Conservation (phyloP, 2,797 vertebrate genomes). For the Acrocephalus scirpaceus region DNA sequence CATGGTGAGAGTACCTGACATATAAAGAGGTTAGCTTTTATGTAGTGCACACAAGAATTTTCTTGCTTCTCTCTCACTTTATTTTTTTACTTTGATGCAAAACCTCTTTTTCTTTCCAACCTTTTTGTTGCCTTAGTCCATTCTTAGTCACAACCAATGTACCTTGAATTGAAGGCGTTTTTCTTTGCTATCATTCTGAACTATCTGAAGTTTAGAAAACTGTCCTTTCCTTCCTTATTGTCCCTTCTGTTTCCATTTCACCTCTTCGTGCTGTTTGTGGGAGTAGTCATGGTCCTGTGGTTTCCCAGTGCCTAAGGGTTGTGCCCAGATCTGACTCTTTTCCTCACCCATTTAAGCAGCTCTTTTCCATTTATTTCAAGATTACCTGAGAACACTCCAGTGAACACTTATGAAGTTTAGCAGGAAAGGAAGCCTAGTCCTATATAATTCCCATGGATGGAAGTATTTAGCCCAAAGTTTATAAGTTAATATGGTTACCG, state of each 20-base stretch:
- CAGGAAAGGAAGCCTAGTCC: neutral
- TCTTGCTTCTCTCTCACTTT: neutral
- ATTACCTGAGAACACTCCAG: neutral
- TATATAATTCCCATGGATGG: neutral
- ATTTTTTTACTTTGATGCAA: neutral
- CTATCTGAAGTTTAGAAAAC: neutral
- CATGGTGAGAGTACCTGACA: neutral
- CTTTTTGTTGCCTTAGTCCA: neutral
- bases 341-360: neutral
- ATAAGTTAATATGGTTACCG: neutral
- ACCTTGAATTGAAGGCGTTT: neutral
- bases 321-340: neutral
- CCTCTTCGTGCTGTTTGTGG: rapidly evolving
- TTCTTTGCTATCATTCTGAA: neutral
- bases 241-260: neutral
- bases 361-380: neutral
- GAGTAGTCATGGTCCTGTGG: neutral
- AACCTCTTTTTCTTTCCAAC: neutral
- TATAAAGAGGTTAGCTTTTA: neutral
- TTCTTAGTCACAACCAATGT: neutral
- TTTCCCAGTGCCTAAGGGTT: neutral
- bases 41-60: neutral
- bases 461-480: neutral
- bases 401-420: neutral
- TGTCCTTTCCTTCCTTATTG: neutral